Conservation (phyloP, 1,140 invertebrate species). For the Drosophila sproati region DNA sequence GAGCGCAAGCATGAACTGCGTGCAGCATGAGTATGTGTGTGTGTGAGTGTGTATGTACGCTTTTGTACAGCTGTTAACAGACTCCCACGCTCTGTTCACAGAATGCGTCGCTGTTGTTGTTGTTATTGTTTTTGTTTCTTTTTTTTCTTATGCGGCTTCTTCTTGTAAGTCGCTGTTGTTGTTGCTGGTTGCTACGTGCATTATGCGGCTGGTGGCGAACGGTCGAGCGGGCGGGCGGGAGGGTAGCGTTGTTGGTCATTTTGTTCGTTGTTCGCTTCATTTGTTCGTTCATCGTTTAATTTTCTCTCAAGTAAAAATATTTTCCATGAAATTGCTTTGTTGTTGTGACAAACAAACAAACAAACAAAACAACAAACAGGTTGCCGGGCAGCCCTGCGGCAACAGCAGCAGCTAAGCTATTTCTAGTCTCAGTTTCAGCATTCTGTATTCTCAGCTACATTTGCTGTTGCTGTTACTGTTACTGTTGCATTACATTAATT, state of each 20-base stretch:
- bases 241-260: constrained; percentile 31
- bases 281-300: constrained; percentile 62
- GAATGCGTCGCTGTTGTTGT: constrained; percentile 38
- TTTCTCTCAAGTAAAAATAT: constrained; percentile 65
- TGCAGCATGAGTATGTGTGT: not conserved
- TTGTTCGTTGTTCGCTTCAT: constrained; percentile 54
- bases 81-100: constrained; percentile 73
- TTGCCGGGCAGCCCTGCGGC: constrained; percentile 60
- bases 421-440: not conserved
- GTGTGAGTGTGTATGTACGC: constrained; percentile 1
- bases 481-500: constrained; percentile 74
- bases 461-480: constrained; percentile 9
- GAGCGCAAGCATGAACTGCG: not conserved
- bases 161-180: constrained; percentile 13
- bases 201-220: constrained; percentile 13
- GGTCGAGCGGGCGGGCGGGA: not conserved
- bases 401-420: not conserved
- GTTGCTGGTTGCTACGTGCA: constrained; percentile 23
- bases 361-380: constrained; percentile 58
- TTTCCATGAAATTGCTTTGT: constrained; percentile 80
- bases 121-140: constrained; percentile 54
- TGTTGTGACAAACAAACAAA: constrained; percentile 66
- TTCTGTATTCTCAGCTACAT: constrained; percentile 26
- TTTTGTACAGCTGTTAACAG: constrained; percentile 79
- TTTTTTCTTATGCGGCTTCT: constrained; percentile 45